phyloP scores from a whole-genome alignment of 1,140 invertebrate genomes.

The Camponotus vicinus region DNA sequence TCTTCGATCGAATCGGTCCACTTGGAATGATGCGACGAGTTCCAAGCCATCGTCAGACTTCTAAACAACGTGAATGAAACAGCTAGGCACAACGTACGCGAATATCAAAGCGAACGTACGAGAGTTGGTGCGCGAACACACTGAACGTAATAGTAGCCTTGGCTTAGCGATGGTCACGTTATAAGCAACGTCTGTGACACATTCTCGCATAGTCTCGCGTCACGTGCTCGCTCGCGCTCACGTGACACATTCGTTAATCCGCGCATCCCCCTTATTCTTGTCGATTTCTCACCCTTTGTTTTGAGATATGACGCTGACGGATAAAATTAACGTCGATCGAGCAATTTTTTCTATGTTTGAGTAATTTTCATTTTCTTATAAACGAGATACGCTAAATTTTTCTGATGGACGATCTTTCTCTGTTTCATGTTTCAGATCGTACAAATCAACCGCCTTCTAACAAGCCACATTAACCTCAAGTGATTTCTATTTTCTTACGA shows the following conservation, averaged over 20 bases:
- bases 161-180: slow-evolving; percentile 78
- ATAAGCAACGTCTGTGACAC: slow-evolving; percentile 78
- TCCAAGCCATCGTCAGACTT: slow-evolving; percentile 74
- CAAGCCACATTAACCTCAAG: slow-evolving; percentile 87
- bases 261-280: slow-evolving; percentile 43
- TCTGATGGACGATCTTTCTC: neutral
- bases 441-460: slow-evolving; percentile 87
- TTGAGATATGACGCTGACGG: neutral
- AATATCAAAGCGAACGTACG: slow-evolving; percentile 80
- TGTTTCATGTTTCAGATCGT: slow-evolving; percentile 84
- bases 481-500: slow-evolving; percentile 87
- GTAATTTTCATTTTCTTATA: neutral
- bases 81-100: slow-evolving; percentile 78
- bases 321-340: neutral
- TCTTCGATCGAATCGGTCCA: slow-evolving; percentile 15
- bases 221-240: slow-evolving; percentile 70
- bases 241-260: slow-evolving; percentile 46
- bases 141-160: slow-evolving; percentile 84
- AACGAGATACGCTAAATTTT: neutral
- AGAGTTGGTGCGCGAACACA: slow-evolving; percentile 80
- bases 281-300: slow-evolving; percentile 30
- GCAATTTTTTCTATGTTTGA: neutral
- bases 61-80: slow-evolving; percentile 80
- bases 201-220: slow-evolving; percentile 71
- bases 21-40: slow-evolving; percentile 55